Conservation (phyloP, 2,888 invertebrate genomes). For the Endomychus coccineus region DNA sequence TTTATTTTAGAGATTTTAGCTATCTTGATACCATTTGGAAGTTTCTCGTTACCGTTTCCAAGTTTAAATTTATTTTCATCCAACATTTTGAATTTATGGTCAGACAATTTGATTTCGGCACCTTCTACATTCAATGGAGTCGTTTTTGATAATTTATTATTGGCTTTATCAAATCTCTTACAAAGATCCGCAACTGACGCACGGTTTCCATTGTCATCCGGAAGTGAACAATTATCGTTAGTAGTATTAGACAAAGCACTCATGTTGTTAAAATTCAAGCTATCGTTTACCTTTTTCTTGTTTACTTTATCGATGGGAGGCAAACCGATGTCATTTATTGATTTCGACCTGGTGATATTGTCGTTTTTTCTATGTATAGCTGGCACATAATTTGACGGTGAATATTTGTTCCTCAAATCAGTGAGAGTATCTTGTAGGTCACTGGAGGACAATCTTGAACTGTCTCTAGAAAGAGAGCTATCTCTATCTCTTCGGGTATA, state of each 20-base stretch:
- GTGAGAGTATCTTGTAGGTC: slow-evolving; percentile 45
- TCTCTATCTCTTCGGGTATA: slow-evolving; percentile 47
- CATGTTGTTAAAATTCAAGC: slow-evolving; percentile 33
- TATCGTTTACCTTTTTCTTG: slow-evolving; percentile 38
- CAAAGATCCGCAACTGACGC: slow-evolving; percentile 53
- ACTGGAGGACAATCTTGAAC: slow-evolving; percentile 23
- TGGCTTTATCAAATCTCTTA: slow-evolving; percentile 48
- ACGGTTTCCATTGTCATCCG: slow-evolving; percentile 51
- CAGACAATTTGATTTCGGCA: slow-evolving; percentile 10
- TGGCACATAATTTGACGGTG: slow-evolving; percentile 67
- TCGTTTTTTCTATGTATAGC: slow-evolving; percentile 38
- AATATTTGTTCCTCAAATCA: slow-evolving; percentile 68
- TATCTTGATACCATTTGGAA: slow-evolving; percentile 16
- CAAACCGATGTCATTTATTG: slow-evolving; percentile 52
- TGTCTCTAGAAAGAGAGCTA: slow-evolving; percentile 38
- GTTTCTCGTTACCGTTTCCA: slow-evolving; percentile 30
- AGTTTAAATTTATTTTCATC: slow-evolving; percentile 9
- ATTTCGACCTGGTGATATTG: slow-evolving; percentile 46
- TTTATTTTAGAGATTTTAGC: no score
- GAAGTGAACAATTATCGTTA: slow-evolving; percentile 42
- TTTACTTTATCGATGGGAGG: slow-evolving; percentile 39
- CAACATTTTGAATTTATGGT: slow-evolving; percentile 11
- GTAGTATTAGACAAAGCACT: slow-evolving; percentile 36
- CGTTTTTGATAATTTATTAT: slow-evolving; percentile 7
- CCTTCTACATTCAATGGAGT: slow-evolving; percentile 4